Base-by-base conservation (phyloP, 1,140 invertebrate genomes). In the Bombus balteatus region DNA sequence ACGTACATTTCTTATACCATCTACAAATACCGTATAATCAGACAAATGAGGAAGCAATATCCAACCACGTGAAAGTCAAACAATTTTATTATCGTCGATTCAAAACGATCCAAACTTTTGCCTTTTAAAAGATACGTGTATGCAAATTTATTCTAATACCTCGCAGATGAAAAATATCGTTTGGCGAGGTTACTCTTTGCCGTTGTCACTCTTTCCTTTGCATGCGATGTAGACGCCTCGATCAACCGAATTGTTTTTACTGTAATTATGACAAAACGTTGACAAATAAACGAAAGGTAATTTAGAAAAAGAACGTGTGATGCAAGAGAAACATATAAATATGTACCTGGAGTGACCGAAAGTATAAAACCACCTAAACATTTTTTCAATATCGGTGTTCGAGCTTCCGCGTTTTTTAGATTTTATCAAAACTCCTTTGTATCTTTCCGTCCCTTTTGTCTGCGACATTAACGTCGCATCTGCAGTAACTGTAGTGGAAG, bases 291-390 rank as follows among this genome's bases (percentile, higher is more conserved):
- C 5, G 47, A 53, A 53, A 53, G 18, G 6, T 53, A 22, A 53
- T 53, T 32, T 62, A 34, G 39, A 0, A n/a, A 12, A 53, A 28
- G 22, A 13, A 28, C 18, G 47, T 53, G 47, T 22, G 5, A 53
- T 6, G 32, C 8, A 47, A 1, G 32, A 25, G 5, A 47, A 39
- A 25, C 28, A 18, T 15, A 5, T 47, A 47, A 53, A 13, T 22
- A 28, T 28, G 32, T 78, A 88, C 75, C 79, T 88, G 28, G 6
- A 39, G 65, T 43, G 65, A 13, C 43, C 81, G 28, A 59, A 39
- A 22, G 66, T 82, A 37, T 89, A 91, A 70, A 92, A 91, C 73
- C 78, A 87, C 2, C 87, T 68, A 22, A 81, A 91, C 34, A 37
- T 68, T n/a, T 91, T 86, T 39, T 90, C 70, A 0, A 77, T 4